Evolutionary conservation across 2,888 invertebrate species (phyloP), one percentile per base, ranked within the genome.

Genomic region (Clitarchus hookeri): DNA sequence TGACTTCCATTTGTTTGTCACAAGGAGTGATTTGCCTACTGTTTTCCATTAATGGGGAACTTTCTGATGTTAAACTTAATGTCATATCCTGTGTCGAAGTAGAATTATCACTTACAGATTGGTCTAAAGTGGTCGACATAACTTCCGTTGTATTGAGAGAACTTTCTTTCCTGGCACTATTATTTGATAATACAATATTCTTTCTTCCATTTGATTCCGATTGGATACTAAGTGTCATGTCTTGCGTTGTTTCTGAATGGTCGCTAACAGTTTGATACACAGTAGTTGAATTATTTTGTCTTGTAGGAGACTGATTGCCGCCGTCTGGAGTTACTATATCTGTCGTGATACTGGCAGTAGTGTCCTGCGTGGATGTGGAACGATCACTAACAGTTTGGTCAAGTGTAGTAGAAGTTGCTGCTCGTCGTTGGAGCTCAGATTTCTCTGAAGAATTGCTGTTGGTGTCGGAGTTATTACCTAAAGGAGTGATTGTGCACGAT

Each of bases 71-170:
- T 23, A 89, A 84, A 86, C 89, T 89, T 25, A 89, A 78, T 13
- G 89, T 89, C n/a, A 88, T 88, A 84, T 89, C 89, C 84, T 89
- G 89, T 12, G 89, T 89, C 8, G 89, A 89, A 8, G 86, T 87
- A 0, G 89, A 88, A 80, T 88, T 84, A 44, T 89, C 89, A 44
- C 88, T 88, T 26, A 82, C 82, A 9, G 82, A 36, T n/a, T 82
- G 82, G 82, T 26, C 82, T 36, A 82, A 44, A 36, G 82, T 82
- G 25, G 27, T 82, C 9, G 82, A 82, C 65, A 65, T 16, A 65
- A 65, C 65, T n/a, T n/a, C 65, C 19, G n/a, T 65, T 65, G 65
- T 65, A 23, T 65, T 65, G 16, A 9, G 13, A 23, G 19, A 19
- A 65, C 65, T 65, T 23, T 65, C 65, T 65, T 8, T 65, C n/a